Base-by-base conservation (phyloP, 2,797 vertebrate species). In the Sparus aurata region DNA sequence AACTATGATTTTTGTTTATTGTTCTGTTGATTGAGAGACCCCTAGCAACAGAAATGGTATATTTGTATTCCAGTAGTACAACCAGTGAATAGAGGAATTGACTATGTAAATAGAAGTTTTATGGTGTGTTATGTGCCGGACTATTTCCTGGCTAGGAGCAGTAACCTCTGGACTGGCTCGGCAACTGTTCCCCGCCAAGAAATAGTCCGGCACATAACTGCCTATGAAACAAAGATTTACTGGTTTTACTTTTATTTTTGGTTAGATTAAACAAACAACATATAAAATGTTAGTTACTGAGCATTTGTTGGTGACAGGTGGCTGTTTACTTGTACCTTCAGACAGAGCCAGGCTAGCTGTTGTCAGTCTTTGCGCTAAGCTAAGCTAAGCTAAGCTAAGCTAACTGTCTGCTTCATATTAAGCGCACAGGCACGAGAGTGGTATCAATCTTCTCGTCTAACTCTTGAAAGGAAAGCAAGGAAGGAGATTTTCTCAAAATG, bases 351-450 rank as follows among this genome's bases (percentile, higher is more conserved):
- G 20, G 15, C 69, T 27, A 20, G 5, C n/a, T n/a, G 13, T 53
- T 27, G 45, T n/a, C 18, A 55, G 53, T 50, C 54, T 67, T 59
- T 64, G 11, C 13, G 50, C 60, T 73, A 73, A 63, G 17, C 27
- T 27, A 27, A 27, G 27, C 27, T 27, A 27, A 27, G 25, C 2
- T 25, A 25, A 3, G 25, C 25, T 60, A 71, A 71, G 50, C 52
- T 74, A 58, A 22, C 23, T 0, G 1, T 23, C 20, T 17, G 25
- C 55, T 70, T 53, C 49, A 8, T 22, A 5, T 45, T 45, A 22
- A 60, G 8, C 66, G 20, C 3, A 60, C 2, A 49, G 4, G 23
- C 41, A 23, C 20, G 20, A 38, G 3, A 34, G 3, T 38, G 22
- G 5, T 27, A 5, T 23, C 30, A 18, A 22, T 41, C 22, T 12